Base-by-base conservation (phyloP, 2,113 vertebrate genomes). In the Hippolais icterina region DNA sequence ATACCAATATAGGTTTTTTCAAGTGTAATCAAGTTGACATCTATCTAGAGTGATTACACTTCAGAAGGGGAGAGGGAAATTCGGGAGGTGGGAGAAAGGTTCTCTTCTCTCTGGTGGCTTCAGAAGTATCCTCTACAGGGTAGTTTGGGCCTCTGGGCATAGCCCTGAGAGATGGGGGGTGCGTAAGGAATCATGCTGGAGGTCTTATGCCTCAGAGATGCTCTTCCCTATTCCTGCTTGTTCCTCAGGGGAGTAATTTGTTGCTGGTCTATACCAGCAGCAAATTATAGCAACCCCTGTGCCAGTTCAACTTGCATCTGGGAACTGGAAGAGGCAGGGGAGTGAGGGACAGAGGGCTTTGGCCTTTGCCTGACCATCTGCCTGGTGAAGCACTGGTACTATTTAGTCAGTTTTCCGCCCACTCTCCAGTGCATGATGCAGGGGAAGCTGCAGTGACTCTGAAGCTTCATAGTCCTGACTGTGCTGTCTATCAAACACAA, bases 251-350 rank as follows among this genome's bases (percentile, higher is more conserved):
- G 49, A 94, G 72, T 96, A 94, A 97, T 97, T 96, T 93, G 90
- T 95, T 93, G 94, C 95, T 97, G 94, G 96, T 96, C 88, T 96
- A 78, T 96, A 96, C 96, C 96, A 97, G 96, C 96, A 96, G 96
- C 85, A 96, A 94, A 96, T 97, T 96, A 96, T 33, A 96, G 85
- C 68, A 95, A 90, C 71, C 64, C 76, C 79, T 6, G 3, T 93
- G 95, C 90, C 93, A 93, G 57, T 89, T 97, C 88, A 95, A 9
- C 79, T 96, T 95, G 64, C 49, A 83, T 96, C 79, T 94, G 52
- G 47, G 60, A 81, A 68, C 47, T 49, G 72, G 82, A 90, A 88
- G 68, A 90, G 64, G 94, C 37, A 4, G 80, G 54, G 47, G 56
- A 94, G 29, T 31, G 47, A 96, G 53, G 79, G 83, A 96, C 96